Evolutionary conservation across 2,797 vertebrate genomes (phyloP).

Genomic region (Novumbra hubbsi): DNA sequence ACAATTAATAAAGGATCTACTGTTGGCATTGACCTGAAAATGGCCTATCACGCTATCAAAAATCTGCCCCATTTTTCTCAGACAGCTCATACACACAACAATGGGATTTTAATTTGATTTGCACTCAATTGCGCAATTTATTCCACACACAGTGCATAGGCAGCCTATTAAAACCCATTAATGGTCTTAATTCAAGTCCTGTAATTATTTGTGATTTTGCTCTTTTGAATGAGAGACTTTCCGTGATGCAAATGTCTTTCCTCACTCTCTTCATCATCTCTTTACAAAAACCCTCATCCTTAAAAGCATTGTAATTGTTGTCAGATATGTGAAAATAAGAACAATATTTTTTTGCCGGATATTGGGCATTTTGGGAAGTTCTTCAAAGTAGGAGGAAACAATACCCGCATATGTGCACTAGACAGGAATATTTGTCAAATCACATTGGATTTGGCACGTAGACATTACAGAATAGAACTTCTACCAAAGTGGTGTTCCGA

Average conservation of each 20-base stretch:
- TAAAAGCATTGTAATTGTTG: constrained; percentile 27
- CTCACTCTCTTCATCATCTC: constrained; percentile 2
- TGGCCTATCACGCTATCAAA: background rate
- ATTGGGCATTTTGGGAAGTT: constrained; percentile 5
- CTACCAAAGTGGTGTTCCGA: background rate
- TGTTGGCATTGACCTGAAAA: background rate
- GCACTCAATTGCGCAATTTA: constrained; percentile 23
- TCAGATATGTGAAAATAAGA: constrained; percentile 1
- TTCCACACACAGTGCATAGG: constrained; percentile 10
- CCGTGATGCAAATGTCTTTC: constrained; percentile 10
- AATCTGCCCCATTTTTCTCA: background rate
- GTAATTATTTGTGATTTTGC: constrained; percentile 31
- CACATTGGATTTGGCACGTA: constrained; percentile 11
- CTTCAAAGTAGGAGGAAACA: constrained; percentile 3
- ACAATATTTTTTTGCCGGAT: constrained; percentile 5
- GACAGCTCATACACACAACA: constrained; percentile 25
- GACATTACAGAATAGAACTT: background rate
- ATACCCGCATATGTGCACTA: background rate
- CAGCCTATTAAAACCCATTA: constrained; percentile 27
- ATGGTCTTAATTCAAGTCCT: constrained; percentile 24
- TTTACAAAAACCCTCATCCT: background rate
- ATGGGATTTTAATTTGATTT: constrained; percentile 30
- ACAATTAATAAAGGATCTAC: background rate
- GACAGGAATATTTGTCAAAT: background rate
- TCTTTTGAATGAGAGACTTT: constrained; percentile 16